Base-by-base conservation (phyloP, 2,113 vertebrate species). In the Alligator sinensis region DNA sequence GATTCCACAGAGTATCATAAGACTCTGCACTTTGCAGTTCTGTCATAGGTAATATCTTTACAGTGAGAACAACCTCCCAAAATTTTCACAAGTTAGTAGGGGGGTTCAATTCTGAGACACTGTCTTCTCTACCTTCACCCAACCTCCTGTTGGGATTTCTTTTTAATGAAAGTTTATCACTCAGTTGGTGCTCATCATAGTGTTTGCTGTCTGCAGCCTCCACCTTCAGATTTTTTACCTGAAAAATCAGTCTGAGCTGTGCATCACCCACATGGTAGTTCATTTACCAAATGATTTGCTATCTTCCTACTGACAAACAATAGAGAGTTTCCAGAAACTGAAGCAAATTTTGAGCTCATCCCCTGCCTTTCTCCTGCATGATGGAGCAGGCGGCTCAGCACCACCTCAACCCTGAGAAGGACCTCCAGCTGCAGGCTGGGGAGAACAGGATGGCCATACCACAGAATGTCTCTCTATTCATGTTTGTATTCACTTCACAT, bases 181-280 rank as follows among this genome's bases (percentile, higher is more conserved):
- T 79, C 79, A 70, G 81, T 77, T 24, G 85, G 47, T 60, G 30
- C 60, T 81, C 79, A 27, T 21, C 0, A 0, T 19, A 13, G 58
- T 47, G 84, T 38, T 75, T 77, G 64, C 89, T 93, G 91, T 75
- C 80, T 82, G 89, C 30, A 84, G 64, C 85, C 60, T n/a, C 63
- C 17, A 34, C 17, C 0, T 2, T 64, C 87, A 90, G 74, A 77
- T 82, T 81, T 75, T 82, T 83, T 93, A n/a, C 79, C 81, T 12
- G 3, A 77, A 82, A 87, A 87, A 70, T 34, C 11, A 1, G 30
- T 24, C 59, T 0, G 1, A 61, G 16, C 21, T 68, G 17, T 18
- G 19, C 18, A 17, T 54, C 62, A 28, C 63, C 30, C 30, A n/a
- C 34, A 38, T 95, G 89, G 87, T 59, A 88, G 70, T 77, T 82